Conservation (phyloP, 2,113 vertebrate genomes). For the Leucosticte australis region DNA sequence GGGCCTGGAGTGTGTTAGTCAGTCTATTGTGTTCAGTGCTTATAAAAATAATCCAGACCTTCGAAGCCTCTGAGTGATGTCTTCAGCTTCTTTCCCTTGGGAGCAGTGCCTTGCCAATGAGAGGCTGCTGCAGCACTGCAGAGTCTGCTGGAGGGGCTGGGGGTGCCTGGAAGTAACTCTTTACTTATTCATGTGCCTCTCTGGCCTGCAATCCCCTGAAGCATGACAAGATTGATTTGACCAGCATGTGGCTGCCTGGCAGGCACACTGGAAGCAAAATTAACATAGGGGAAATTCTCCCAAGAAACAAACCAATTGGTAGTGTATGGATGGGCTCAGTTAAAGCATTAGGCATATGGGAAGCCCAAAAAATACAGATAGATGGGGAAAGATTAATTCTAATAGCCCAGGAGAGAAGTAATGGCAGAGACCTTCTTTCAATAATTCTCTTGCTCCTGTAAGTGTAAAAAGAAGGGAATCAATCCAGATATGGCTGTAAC, state of each 20-base stretch:
- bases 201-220: conserved; percentile 20
- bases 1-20: neutral
- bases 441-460: neutral
- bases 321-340: neutral
- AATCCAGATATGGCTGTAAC: neutral
- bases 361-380: neutral
- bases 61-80: neutral
- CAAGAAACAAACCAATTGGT: neutral
- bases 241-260: conserved; percentile 3
- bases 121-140: neutral
- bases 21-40: neutral
- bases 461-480: neutral
- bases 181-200: neutral
- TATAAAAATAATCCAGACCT: neutral
- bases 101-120: neutral
- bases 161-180: neutral
- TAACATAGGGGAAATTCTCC: neutral
- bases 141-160: neutral
- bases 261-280: neutral
- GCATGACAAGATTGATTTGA: neutral
- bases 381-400: neutral
- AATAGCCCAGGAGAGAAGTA: conserved; percentile 10
- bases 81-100: neutral
- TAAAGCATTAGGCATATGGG: neutral
- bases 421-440: neutral